Base-by-base conservation (phyloP, 2,113 vertebrate genomes). In the Oxygymnocypris stewartii region DNA sequence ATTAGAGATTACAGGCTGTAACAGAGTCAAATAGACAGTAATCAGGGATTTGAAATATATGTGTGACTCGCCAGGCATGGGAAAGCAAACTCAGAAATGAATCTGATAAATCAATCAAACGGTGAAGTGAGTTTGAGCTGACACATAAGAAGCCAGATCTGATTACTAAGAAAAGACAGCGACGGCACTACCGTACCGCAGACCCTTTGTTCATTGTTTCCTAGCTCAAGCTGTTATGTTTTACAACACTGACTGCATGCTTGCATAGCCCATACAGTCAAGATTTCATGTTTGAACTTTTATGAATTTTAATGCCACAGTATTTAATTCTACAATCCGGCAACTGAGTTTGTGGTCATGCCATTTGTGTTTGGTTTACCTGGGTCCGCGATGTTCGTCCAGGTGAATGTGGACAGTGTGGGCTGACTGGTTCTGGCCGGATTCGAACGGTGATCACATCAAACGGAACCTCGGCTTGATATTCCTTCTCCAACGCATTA, bases 381-480 rank as follows among this genome's bases (percentile, higher is more conserved):
- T 96, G 73, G 97, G 96, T 7, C 97, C 97, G 35, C 88, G 85
- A 74, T 91, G 96, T 84, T 98, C 94, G 0, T 97, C 96, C 65
- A 99, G 93, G 84, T 96, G 96, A 67, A 96, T 94, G 4, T 88
- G 92, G 88, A n/a, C 97, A 96, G 12, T 89, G 94, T 9, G 95
- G 90, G 37, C 94, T 95, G 18, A 93, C 83, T 1, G 96, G 92
- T 89, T 97, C 94, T 0, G 96, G 96, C 40, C 95, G 92, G 85
- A 99, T 95, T 65, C 93, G 94, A 80, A 99, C 92, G 4, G 89
- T 96, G 82, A 98, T 93, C 37, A 95, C 93, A 90, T 99, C 96
- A 13, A 99, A 99, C 40, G 96, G 95, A 25, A 99, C 96, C 91
- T 99, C 96, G 10, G 94, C 91, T 0, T 91, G 94, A 90, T 99